Conservation (phyloP, 35 echinoderm and acorn worm species). For the Stichopus chloronotus region DNA sequence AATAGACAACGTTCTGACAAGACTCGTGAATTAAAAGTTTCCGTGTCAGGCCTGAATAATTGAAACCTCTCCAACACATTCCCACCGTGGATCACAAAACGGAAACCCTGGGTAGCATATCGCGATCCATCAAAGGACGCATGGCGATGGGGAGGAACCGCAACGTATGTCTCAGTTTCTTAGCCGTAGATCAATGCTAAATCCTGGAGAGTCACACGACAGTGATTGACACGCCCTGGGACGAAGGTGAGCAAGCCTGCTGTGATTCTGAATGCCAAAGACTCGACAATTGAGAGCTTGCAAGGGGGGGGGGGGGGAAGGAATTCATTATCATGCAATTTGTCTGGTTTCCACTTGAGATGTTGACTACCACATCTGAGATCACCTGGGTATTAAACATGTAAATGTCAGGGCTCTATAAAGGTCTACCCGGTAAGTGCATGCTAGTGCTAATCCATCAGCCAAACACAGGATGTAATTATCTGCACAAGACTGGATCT, state of each 20-base stretch:
- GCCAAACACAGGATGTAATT: too few relatives aligned
- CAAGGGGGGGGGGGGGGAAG: neutral
- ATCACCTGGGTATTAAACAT: neutral
- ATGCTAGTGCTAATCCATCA: neutral
- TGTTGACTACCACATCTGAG: neutral
- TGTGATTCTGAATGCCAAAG: neutral
- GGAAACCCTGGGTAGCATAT: neutral
- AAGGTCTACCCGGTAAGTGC: neutral
- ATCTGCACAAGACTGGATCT: too few relatives aligned
- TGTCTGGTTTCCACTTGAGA: neutral
- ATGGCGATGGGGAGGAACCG: neutral
- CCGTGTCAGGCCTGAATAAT: constrained; percentile 29
- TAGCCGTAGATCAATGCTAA: neutral
- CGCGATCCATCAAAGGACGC: neutral
- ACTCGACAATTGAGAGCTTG: neutral
- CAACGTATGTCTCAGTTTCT: neutral
- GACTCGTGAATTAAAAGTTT: neutral
- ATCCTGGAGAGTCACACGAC: neutral
- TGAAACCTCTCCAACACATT: constrained; percentile 10
- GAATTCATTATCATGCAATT: neutral
- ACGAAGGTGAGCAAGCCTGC: neutral
- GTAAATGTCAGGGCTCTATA: neutral
- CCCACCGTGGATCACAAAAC: neutral
- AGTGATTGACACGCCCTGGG: neutral
- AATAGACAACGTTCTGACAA: neutral